Conservation (phyloP, 2,888 invertebrate species). For the Heteromurus nitidus region DNA sequence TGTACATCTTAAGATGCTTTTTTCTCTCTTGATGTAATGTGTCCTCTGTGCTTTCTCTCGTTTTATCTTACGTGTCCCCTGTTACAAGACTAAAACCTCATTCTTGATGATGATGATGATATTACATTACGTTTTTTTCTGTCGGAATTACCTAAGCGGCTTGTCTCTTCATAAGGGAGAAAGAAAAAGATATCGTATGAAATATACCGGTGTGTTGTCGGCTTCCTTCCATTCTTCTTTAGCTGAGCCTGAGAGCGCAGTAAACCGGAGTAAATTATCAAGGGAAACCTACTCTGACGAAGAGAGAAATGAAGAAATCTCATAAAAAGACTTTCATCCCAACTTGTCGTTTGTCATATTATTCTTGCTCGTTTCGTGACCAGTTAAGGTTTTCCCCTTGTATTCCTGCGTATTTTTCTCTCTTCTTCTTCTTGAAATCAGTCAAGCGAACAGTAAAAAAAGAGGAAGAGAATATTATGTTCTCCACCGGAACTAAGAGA, state of each 20-base stretch:
- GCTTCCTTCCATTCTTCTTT: conserved; percentile 14
- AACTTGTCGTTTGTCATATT: conserved; percentile 47
- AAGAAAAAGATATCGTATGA: too few relatives aligned
- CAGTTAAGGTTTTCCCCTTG: not conserved
- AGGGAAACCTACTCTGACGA: conserved; percentile 23
- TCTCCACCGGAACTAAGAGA: conserved; percentile 28
- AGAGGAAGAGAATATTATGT: not conserved
- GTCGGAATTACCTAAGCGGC: conserved; percentile 1
- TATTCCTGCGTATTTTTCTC: not conserved
- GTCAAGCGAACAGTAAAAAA: conserved; percentile 16
- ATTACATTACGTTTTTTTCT: conserved; percentile 22
- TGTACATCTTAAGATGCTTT: too few relatives aligned
- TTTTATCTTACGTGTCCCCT: conserved; percentile 9
- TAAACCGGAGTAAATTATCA: conserved; percentile 30
- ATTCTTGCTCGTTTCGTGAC: conserved; percentile 5
- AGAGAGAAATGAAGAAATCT: conserved; percentile 46
- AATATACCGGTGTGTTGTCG: conserved; percentile 1
- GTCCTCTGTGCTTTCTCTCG: conserved; percentile 1
- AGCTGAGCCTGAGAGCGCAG: too few relatives aligned
- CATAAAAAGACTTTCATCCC: conserved; percentile 35
- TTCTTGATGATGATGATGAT: not conserved
- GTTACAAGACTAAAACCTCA: not conserved
- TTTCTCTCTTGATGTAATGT: conserved; percentile 1
- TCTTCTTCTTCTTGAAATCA: conserved; percentile 16
- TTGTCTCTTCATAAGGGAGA: not conserved